phyloP scores from a whole-genome alignment of 2,888 invertebrate species.

The Melitaea athalia region DNA sequence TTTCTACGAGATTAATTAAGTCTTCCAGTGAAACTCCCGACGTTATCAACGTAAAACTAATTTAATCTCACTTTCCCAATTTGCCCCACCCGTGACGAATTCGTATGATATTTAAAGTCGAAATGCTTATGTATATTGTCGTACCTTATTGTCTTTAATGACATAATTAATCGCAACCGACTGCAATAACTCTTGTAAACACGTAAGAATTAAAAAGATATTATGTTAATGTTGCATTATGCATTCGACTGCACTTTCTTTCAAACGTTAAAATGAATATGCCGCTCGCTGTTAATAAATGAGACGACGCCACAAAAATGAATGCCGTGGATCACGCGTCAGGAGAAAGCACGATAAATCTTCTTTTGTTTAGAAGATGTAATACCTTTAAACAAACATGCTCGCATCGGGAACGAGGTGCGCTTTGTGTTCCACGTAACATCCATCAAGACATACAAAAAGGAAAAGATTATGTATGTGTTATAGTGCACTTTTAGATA shows the following conservation, averaged over 20 bases:
- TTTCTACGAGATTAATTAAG: constrained; percentile 42
- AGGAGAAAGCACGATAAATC: constrained; percentile 67
- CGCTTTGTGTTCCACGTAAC: constrained; percentile 32
- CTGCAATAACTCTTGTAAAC: constrained; percentile 53
- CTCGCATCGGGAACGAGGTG: constrained; percentile 40
- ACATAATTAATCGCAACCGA: constrained; percentile 20
- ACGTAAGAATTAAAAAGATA: constrained; percentile 41
- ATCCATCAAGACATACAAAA: constrained; percentile 32
- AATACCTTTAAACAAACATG: constrained; percentile 52
- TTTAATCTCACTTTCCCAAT: constrained; percentile 36
- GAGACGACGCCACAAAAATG: constrained; percentile 56
- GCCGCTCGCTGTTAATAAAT: constrained; percentile 54
- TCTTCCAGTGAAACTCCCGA: constrained; percentile 16
- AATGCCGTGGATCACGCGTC: constrained; percentile 61
- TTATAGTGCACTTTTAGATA: constrained; percentile 22
- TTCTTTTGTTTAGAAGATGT: constrained; percentile 66
- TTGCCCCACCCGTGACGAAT: constrained; percentile 28
- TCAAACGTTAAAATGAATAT: constrained; percentile 47
- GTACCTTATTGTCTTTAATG: constrained; percentile 4
- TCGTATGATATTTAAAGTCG: constrained; percentile 21
- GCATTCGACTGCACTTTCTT: constrained; percentile 64
- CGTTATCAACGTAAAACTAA: constrained; percentile 25
- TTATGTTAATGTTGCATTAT: constrained; percentile 52
- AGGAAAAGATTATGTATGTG: constrained; percentile 24
- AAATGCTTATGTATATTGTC: constrained; percentile 12